Base-by-base conservation (phyloP, 53 echinoderm and acorn worm species). In the Paracentrotus lividus region DNA sequence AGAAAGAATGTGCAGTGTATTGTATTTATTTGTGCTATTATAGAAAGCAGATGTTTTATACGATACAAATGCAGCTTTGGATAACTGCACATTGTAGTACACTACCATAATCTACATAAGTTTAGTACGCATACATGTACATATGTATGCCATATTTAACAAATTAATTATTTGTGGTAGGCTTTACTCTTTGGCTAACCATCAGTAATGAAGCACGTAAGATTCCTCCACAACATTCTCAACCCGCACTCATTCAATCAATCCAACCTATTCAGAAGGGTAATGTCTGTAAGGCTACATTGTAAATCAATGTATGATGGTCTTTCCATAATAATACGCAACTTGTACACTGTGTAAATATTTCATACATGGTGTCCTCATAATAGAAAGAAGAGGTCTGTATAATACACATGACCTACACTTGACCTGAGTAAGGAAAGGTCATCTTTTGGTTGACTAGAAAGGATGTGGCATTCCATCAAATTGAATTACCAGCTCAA, bases 391-490 rank as follows among this genome's bases (percentile, higher is more conserved):
- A 26, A 81, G 47, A 47, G 81, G 81, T 14, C 47, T 75, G 36
- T 26, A 3, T 61, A 81, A 81, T 81, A 81, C n/a, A 81, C 81
- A 47, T 81, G 81, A 81, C 81, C 81, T 81, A n/a, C 12, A 81
- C 47, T 47, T 81, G 81, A 81, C 81, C 81, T 12, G 24, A 81
- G n/a, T 26, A n/a, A 81, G 47, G 81, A 81, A 81, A 81, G 81
- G 81, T 81, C 81, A 81, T 81, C 9, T 47, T 81, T 81, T 81
- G 81, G 81, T 81, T 44, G 81, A 47, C 45, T 45, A 44, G 24
- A 81, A 43, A 45, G 81, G 81, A 81, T 81, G 47, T 81, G 81
- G 81, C 81, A 47, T 47, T 81, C 81, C 81, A 81, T 81, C 81
- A 47, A 81, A 81, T 81, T 45, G 81, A 81, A 81, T 24, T 44